These are phyloP conservation scores for Enteromius treurensis DNA, from an alignment of 2,797 vertebrate genomes.

Conservation along the genomic window DNA sequence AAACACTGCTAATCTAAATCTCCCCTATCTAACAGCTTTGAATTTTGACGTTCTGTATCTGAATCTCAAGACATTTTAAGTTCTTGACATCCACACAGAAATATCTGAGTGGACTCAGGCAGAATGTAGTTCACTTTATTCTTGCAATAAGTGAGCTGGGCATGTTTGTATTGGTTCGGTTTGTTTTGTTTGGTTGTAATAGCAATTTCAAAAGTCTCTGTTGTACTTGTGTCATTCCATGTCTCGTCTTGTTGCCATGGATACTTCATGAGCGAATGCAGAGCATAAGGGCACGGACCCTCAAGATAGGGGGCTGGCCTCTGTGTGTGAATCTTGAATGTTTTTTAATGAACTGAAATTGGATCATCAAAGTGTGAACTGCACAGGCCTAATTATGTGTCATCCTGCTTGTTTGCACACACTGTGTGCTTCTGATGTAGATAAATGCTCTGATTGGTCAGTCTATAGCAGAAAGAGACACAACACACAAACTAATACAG, in stretches of 20 bases:
- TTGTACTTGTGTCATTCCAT: conserved; percentile 42
- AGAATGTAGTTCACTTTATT: neutral
- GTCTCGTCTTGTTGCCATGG: conserved; percentile 55
- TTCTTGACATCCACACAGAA: neutral
- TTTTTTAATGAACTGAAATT: conserved; percentile 40
- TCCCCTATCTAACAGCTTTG: neutral
- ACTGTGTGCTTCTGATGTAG: conserved; percentile 10
- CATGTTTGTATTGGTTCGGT: conserved; percentile 19
- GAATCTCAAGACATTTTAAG: neutral
- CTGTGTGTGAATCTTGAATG: conserved; percentile 34
- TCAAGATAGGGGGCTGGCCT: conserved; percentile 41
- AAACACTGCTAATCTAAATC: neutral
- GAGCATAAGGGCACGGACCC: conserved; percentile 45
- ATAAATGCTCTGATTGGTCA: conserved; percentile 22
- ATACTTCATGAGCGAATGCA: conserved; percentile 54
- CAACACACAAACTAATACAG: conserved; percentile 9
- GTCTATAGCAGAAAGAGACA: conserved; percentile 1
- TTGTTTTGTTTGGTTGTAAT: conserved; percentile 19
- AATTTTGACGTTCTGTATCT: neutral
- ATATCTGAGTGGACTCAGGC: neutral
- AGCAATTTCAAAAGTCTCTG: conserved; percentile 31
- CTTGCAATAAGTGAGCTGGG: neutral
- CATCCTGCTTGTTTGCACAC: conserved; percentile 37
- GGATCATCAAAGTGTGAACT: conserved; percentile 30
- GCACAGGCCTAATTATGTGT: conserved; percentile 31